Evolutionary conservation across 2,113 vertebrate species (phyloP).

Genomic region (Saiga tatarica): DNA sequence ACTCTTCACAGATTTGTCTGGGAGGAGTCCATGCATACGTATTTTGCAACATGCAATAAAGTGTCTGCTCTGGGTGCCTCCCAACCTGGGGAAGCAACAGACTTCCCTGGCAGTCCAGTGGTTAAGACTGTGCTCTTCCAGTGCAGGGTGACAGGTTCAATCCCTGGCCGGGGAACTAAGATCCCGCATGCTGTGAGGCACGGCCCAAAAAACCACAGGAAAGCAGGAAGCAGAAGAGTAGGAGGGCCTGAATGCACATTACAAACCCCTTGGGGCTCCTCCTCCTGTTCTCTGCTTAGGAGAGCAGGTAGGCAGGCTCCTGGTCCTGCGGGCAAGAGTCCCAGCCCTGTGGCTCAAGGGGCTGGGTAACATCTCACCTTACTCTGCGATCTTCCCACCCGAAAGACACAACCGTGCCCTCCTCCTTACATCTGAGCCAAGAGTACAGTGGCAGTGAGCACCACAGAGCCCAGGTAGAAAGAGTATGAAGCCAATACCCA

Average conservation of each 20-base stretch:
- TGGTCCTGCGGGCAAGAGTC: not conserved
- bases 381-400: not conserved
- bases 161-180: not conserved
- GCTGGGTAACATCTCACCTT: not conserved
- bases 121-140: not conserved
- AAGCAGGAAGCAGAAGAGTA: not conserved
- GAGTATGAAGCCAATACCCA: not conserved
- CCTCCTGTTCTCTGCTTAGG: not conserved
- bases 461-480: not conserved
- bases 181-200: not conserved
- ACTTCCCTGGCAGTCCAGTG: not conserved
- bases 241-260: rapidly evolving
- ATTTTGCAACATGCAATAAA: not conserved
- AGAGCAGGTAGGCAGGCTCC: not conserved
- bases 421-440: not conserved
- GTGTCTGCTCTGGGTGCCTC: not conserved
- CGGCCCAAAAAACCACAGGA: not conserved
- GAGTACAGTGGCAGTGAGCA: not conserved
- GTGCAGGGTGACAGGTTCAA: not conserved
- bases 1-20: not conserved
- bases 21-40: not conserved
- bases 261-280: not conserved
- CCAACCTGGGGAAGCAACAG: not conserved
- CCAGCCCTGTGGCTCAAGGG: not conserved
- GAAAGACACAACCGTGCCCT: not conserved